Base-by-base conservation (phyloP, 2,113 vertebrate genomes). In the Propithecus coquereli region DNA sequence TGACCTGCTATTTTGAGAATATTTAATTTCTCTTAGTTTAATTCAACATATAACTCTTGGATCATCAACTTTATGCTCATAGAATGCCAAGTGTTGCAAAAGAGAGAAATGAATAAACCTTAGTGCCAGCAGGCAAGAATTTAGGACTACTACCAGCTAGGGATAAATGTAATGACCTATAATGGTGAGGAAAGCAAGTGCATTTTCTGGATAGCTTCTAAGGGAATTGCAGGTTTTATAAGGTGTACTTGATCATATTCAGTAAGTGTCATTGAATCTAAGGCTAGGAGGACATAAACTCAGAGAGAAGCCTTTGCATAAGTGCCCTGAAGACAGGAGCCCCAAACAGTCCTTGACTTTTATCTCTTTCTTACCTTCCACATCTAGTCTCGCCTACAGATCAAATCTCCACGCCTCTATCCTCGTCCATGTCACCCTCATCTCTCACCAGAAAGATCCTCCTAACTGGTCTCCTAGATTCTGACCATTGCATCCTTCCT, bases 11-110 rank as follows among this genome's bases (percentile, higher is more conserved):
- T 14, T 89, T 40, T 27, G 47, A 97, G 57, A 34, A 82, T 91
- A 81, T 40, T 86, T 90, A 83, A 79, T 94, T 95, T 81, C 22
- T 65, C 61, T 93, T 40, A 87, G 47, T 76, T 90, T 77, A 96
- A 84, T 82, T 87, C 61, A 90, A 94, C 59, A 54, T 47, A 82
- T 52, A 89, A 68, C 52, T 82, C 65, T 71, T 32, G 66, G 22
- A 50, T 90, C 45, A 70, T 54, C 32, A 63, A 32, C 18, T 83
- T 65, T 83, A 52, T 70, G 20, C 61, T 90, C 34, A 88, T 40
- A 83, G 63, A 65, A 12, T n/a, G 40, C 23, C 73, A 82, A 70
- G 23, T 74, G n/a, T 57, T 85, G n/a, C 71, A 74, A 88, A 93
- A 90, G 16, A 73, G 59, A 81, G 30, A 81, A 32, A 86, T 70